These are phyloP conservation scores for Agrochola lota DNA, from an alignment of 2,888 invertebrate species.

Conservation along the genomic window DNA sequence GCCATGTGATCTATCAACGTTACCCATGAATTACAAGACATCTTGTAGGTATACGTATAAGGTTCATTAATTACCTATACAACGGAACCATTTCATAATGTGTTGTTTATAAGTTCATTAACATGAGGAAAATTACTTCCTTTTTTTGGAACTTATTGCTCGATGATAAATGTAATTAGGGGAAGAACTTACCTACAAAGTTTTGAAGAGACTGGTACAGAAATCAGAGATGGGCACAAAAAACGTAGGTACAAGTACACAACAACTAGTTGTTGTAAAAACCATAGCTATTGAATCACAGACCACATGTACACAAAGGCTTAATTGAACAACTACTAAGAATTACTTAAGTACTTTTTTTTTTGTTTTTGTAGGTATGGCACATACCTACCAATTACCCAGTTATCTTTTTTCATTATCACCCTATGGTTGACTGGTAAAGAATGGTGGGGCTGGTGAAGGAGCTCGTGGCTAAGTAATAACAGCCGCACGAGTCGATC, in stretches of 20 bases:
- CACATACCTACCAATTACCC: not conserved
- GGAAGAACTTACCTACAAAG: not conserved
- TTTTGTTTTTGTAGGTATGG: not conserved
- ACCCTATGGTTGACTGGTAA: not conserved
- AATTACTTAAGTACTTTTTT: not conserved
- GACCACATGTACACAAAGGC: constrained; percentile 2
- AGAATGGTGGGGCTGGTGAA: not conserved
- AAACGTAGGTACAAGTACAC: not conserved
- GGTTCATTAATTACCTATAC: not conserved
- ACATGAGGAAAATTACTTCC: not conserved
- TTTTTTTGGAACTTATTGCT: not conserved
- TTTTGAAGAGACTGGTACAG: constrained; percentile 18
- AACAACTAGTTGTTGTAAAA: constrained; percentile 17
- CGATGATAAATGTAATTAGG: not conserved
- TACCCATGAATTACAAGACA: too few species aligned
- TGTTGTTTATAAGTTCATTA: not conserved
- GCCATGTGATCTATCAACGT: too few species aligned
- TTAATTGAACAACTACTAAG: not conserved
- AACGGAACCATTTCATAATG: not conserved
- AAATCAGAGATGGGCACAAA: not conserved
- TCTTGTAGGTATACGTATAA: not conserved
- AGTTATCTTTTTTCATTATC: not conserved
- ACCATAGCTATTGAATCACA: constrained; percentile 5
- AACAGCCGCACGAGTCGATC: too few species aligned
- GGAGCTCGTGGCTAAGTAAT: too few species aligned